Conservation (phyloP, 2,888 invertebrate genomes). For the Ferrisia virgata region DNA sequence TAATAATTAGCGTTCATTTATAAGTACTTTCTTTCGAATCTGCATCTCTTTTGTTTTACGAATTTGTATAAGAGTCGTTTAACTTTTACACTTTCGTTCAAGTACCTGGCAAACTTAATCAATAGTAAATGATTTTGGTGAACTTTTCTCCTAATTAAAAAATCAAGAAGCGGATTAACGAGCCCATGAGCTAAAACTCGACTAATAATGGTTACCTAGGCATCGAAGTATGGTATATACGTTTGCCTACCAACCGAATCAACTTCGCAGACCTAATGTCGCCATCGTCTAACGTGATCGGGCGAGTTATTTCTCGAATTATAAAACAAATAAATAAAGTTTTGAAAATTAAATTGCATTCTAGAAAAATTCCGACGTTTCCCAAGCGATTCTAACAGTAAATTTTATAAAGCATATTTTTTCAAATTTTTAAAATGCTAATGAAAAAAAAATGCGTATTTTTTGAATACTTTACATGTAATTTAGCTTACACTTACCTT, state of each 20-base stretch:
- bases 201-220: not conserved
- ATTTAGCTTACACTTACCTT: no score
- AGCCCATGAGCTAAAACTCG: not conserved
- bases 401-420: no score
- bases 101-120: not conserved
- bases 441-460: no score
- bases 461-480: no score
- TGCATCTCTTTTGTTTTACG: not conserved
- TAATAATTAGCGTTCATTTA: not conserved
- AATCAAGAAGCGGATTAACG: not conserved
- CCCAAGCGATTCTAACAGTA: no score
- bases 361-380: no score
- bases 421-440: no score
- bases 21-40: not conserved
- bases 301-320: not conserved
- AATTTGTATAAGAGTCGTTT: slow-evolving; percentile 13
- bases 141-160: slow-evolving; percentile 28
- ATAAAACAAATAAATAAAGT: no score
- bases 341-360: no score
- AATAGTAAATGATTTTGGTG: not conserved
- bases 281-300: not conserved
- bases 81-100: not conserved
- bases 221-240: no score
- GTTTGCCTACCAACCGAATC: not conserved
- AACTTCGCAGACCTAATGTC: not conserved